These are phyloP conservation scores for Cantharis rustica DNA, from an alignment of 2,888 invertebrate genomes.

Conservation along the genomic window DNA sequence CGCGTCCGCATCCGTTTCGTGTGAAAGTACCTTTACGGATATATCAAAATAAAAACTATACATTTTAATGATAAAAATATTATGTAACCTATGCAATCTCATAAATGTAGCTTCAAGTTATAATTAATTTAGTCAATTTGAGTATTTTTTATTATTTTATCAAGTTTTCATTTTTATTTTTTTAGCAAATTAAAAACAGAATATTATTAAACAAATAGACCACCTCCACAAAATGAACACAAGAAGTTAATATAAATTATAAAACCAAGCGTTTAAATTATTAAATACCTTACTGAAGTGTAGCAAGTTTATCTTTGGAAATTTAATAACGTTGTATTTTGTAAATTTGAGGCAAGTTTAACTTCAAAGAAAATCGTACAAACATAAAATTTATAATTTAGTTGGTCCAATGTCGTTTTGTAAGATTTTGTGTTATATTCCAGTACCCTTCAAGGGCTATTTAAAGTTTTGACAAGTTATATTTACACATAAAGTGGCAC, in stretches of 20 bases:
- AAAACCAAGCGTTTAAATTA: neutral
- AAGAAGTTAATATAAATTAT: neutral
- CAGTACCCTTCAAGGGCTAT: neutral
- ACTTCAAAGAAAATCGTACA: slow-evolving; percentile 21
- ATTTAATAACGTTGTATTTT: slow-evolving; percentile 24
- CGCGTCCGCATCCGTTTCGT: too few species aligned
- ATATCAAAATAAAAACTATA: too few species aligned
- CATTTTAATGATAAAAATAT: too few species aligned
- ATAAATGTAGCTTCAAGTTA: too few species aligned
- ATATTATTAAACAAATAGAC: neutral
- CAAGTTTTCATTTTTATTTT: neutral
- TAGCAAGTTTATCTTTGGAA: slow-evolving; percentile 18
- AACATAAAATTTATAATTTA: slow-evolving; percentile 18
- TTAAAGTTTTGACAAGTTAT: neutral
- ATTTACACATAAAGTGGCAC: neutral
- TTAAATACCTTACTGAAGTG: neutral
- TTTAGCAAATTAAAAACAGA: neutral
- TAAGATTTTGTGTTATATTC: slow-evolving; percentile 6
- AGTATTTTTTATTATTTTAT: neutral
- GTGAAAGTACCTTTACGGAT: too few species aligned
- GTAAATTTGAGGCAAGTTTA: slow-evolving; percentile 14
- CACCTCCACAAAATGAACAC: neutral
- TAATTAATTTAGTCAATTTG: neutral
- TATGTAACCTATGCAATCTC: too few species aligned
- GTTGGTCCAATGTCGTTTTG: slow-evolving; percentile 11